These are phyloP conservation scores for Phaetusa simplex DNA, from an alignment of 2,113 vertebrate genomes.

Conservation along the genomic window DNA sequence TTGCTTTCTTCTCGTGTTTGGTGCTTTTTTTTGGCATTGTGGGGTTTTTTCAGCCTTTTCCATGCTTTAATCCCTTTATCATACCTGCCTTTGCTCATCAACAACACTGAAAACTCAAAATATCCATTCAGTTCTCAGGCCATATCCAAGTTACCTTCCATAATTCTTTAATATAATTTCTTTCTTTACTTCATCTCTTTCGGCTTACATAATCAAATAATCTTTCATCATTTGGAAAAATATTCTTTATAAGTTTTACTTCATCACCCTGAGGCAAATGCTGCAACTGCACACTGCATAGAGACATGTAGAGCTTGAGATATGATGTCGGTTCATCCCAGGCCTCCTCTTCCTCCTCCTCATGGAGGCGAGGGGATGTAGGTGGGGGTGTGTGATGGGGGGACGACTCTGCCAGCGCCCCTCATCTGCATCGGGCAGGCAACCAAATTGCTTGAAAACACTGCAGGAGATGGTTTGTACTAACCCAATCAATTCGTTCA, in stretches of 20 bases:
- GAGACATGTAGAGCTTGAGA: neutral
- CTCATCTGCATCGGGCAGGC: neutral
- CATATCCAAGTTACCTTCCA: neutral
- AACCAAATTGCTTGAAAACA: neutral
- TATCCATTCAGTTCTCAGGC: neutral
- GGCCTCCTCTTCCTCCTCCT: neutral
- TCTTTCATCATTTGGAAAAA: neutral
- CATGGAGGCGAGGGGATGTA: no score
- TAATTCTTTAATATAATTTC: neutral
- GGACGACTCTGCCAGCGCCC: neutral
- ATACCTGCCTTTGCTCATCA: neutral
- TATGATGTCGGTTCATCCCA: neutral
- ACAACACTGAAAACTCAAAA: neutral
- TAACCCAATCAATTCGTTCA: neutral
- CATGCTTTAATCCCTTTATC: neutral
- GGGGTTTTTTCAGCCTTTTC: neutral
- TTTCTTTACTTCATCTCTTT: neutral
- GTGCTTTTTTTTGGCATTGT: neutral
- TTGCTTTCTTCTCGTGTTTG: neutral
- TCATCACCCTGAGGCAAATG: neutral
- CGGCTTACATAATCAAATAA: neutral
- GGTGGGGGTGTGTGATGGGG: neutral
- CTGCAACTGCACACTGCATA: neutral
- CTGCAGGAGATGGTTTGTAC: neutral
- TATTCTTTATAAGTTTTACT: neutral